Evolutionary conservation across 1,140 invertebrate species (phyloP), one percentile per base, ranked within the genome.

Genomic region (Brachionus koreanus): DNA sequence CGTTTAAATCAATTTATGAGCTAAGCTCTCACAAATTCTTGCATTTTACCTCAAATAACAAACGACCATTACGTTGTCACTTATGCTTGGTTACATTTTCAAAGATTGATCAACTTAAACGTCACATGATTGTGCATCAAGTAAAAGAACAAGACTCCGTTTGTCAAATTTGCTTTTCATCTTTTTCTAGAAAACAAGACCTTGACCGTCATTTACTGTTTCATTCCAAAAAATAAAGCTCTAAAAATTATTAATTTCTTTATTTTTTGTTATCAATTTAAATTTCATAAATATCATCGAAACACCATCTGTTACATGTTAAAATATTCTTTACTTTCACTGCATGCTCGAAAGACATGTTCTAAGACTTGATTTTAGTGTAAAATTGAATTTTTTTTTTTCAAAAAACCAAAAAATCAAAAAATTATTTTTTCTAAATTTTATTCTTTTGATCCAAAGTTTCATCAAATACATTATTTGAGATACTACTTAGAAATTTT

Each of bases 61-160:
- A 79, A 65, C 19, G 76, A n/a, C 76, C 76, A 13, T 57, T 39
- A 25, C 52, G 57, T 13, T 79, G 76, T 29, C 76, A 79, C 43
- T 79, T 79, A 37, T 79, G 76, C 29, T 61, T 79, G 76, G 76
- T 79, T n/a, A 79, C 76, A 61, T 79, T 79, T 37, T 39, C 76
- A 9, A 79, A 79, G 16, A 13, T 39, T 13, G 76, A 79, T 19
- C 76, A 79, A 29, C 33, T 79, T 6, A 79, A 42, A 61, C 46
- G 76, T 37, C 76, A 79, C n/a, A 79, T 79, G 76, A 79, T 79
- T 61, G 76, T 79, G n/a, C 76, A 79, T 29, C 76, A 79, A 43
- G 76, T 43, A 1, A 79, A 43, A 39, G 76, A 79, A 61, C 33
- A 37, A 65, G 76, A 79, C 25, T 79, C 23, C n/a, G 49, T 79